These are phyloP conservation scores for Gobius niger DNA, from an alignment of 2,113 vertebrate species.

Conservation along the genomic window DNA sequence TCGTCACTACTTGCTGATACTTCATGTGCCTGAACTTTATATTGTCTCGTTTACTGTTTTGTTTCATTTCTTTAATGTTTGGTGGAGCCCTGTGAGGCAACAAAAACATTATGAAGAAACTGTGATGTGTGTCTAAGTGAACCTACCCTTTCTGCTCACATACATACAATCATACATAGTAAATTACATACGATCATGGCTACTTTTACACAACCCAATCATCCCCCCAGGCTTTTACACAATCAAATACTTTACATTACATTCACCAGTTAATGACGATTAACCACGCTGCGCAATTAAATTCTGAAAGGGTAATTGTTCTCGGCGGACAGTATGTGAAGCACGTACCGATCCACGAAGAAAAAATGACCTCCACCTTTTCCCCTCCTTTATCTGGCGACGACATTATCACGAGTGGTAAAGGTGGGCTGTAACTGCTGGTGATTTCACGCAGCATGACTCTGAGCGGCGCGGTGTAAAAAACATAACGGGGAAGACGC, in stretches of 20 bases:
- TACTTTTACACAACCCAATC: too few relatives aligned
- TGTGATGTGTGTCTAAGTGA: too few relatives aligned
- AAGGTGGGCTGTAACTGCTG: conserved; percentile 53
- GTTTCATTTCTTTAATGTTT: too few relatives aligned
- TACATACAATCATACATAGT: neutral
- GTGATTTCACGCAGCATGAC: conserved; percentile 62
- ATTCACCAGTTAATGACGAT: conserved; percentile 8
- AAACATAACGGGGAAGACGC: conserved; percentile 13
- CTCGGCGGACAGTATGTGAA: conserved; percentile 47
- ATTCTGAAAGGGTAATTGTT: conserved; percentile 56
- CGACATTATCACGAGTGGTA: conserved; percentile 56
- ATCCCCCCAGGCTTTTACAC: neutral
- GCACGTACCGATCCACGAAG: conserved; percentile 52
- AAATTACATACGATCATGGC: too few relatives aligned
- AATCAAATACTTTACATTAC: conserved; percentile 53
- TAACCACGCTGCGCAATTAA: conserved; percentile 52
- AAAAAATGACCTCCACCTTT: conserved; percentile 63
- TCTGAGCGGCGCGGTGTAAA: conserved; percentile 45
- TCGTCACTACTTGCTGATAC: too few relatives aligned
- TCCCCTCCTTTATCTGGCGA: conserved; percentile 49
- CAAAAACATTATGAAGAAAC: too few relatives aligned
- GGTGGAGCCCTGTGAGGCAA: too few relatives aligned
- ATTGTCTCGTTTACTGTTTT: too few relatives aligned
- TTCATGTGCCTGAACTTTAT: too few relatives aligned
- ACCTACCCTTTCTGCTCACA: conserved; percentile 2